phyloP scores from a whole-genome alignment of 2,888 invertebrate species.

The Cyclophora albipunctata region DNA sequence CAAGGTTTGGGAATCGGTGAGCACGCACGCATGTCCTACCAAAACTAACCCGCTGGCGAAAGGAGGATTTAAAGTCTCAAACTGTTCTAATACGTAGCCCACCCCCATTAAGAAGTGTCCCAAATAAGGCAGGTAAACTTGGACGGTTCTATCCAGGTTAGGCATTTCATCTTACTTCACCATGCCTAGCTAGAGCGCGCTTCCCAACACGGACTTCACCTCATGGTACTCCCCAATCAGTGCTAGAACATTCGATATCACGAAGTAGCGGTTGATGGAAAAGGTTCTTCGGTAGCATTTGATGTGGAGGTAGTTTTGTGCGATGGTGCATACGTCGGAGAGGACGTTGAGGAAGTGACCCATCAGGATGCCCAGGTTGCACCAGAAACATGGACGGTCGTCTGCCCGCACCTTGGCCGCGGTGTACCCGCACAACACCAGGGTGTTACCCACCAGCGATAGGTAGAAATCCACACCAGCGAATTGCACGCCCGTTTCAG shows the following conservation, averaged over 20 bases:
- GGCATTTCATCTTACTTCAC: constrained; percentile 8
- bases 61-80: constrained; percentile 39
- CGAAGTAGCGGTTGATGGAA: constrained; percentile 26
- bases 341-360: constrained; percentile 29
- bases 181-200: background rate
- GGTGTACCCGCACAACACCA: constrained; percentile 30
- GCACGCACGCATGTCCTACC: constrained; percentile 47
- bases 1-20: constrained; percentile 40
- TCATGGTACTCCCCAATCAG: constrained; percentile 37
- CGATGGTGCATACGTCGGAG: constrained; percentile 21
- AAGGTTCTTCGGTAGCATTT: constrained; percentile 19
- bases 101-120: constrained; percentile 54
- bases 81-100: constrained; percentile 55
- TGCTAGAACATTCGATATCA: constrained; percentile 31
- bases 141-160: constrained; percentile 30
- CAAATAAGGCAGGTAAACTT: constrained; percentile 39
- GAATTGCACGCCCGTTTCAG: too few relatives aligned
- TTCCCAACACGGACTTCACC: constrained; percentile 18
- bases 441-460: constrained; percentile 26
- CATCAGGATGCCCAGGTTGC: constrained; percentile 26
- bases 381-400: constrained; percentile 13
- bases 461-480: constrained; percentile 26
- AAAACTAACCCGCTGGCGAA: constrained; percentile 54
- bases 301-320: constrained; percentile 22
- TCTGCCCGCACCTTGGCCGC: constrained; percentile 23